Evolutionary conservation across 2,888 invertebrate genomes (phyloP), one percentile per base, ranked within the genome.

Genomic region (Omphaloscelis lunosa): DNA sequence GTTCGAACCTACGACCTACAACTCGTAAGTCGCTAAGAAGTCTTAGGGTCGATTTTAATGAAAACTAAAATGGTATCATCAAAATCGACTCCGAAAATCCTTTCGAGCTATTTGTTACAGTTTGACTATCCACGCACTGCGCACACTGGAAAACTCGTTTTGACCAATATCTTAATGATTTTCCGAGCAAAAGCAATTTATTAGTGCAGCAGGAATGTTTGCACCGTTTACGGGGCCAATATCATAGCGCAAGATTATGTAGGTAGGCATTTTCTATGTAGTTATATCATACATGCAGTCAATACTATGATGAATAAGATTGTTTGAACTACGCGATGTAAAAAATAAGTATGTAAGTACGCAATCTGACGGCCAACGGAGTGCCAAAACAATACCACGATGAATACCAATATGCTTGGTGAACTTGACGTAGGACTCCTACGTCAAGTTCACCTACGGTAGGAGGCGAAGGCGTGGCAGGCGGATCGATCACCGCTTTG

Each of bases 321-420:
- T 67, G 9, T 23, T 27, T 58, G 23, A 72, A 72, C 23, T 34
- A 70, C 2, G 9, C 34, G 34, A 15, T 51, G 15, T 11, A 51
- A 59, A 59, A 81, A 59, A n/a, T 20, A 69, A 45, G 51, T 29
- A 59, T 34, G 45, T 41, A 41, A 3, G 39, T 72, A 45, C 56
- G 48, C 58, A 72, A 73, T 72, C 27, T 72, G 56, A 72, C 73
- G 75, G 73, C 65, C 73, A 80, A 83, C 48, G 41, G 56, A 67
- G 27, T 69, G 66, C 53, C 77, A 69, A 72, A 58, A 72, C 23
- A 67, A 53, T 29, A 67, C 53, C 62, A 66, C 45, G 20, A 66
- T 79, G 86, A 82, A 86, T 86, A 86, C 67, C 77, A 88, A 83
- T 89, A 79, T 62, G 48, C 63, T 71, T 80, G 69, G 68, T 87